Base-by-base conservation (phyloP, 2,113 vertebrate species). In the Coptodon bakossiorum region DNA sequence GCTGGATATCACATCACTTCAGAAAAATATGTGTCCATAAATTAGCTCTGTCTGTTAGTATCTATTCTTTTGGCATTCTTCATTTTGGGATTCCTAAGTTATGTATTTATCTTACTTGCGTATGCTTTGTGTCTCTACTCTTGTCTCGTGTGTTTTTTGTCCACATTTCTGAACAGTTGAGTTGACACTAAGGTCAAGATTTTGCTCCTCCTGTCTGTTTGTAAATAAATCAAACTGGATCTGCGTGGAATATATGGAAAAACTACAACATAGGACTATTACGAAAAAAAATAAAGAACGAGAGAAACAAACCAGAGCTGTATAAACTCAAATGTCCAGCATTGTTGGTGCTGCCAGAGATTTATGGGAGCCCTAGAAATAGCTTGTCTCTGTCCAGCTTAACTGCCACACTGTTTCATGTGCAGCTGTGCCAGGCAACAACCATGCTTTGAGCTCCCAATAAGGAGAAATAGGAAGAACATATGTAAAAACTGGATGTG, bases 321-420 rank as follows among this genome's bases (percentile, higher is more conserved):
- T 73, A 57, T 66, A 52, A 71, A 68, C 71, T 87, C 27, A n/a
- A 40, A 81, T 38, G 84, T 86, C 71, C 78, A 73, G 68, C 31
- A 4, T 27, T 82, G 29, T 31, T 31, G 45, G 22, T 43, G 48
- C 91, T 87, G 83, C 80, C 79, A 85, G 81, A 57, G 45, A 84
- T 94, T 93, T 95, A 91, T 89, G 89, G 91, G 90, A 92, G 87
- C 83, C 86, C 92, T 92, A 71, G 81, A 94, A 95, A 94, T 93
- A 95, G 84, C 71, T 27, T 1, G 38, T 36, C 45, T 82, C 88
- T 92, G 91, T 90, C 79, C 83, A 73, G 80, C 82, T 84, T 82
- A 13, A 68, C 71, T 87, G 87, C 88, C 85, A 73, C 89, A 3
- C 52, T 73, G 81, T 45, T 92, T 85, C 88, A 84, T 38, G 91